Percentiles rank a stretch among this genome's conserved stretches.
Evolutionary conservation across 2,113 vertebrate genomes (phyloP).

Genomic region (Eulemur rufifrons): DNA sequence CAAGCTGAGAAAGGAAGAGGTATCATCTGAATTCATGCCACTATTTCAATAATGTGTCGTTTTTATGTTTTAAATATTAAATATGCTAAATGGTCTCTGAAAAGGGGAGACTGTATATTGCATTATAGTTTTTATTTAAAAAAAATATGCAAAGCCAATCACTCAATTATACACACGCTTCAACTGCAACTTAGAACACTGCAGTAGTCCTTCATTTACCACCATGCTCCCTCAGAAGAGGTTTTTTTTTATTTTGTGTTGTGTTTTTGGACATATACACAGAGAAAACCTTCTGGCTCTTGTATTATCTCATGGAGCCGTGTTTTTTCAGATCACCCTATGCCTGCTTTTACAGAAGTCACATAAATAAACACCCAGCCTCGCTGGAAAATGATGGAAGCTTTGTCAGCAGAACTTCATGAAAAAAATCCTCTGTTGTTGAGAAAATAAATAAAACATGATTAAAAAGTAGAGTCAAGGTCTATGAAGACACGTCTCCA

Average conservation of each 20-base stretch:
- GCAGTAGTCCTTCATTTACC: slow-evolving; percentile 66
- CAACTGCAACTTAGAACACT: slow-evolving; percentile 19
- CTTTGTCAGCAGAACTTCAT: slow-evolving; percentile 64
- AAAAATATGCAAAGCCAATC: slow-evolving; percentile 50
- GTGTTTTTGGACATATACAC: slow-evolving; percentile 19
- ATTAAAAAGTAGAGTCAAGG: not conserved
- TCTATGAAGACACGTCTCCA: not conserved
- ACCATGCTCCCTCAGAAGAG: slow-evolving; percentile 56
- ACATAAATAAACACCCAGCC: slow-evolving; percentile 71
- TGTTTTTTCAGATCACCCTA: slow-evolving; percentile 50
- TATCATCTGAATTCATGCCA: not conserved
- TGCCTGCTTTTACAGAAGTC: slow-evolving; percentile 19
- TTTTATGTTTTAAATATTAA: slow-evolving; percentile 60
- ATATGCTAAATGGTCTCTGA: slow-evolving; percentile 37
- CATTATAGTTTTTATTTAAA: slow-evolving; percentile 12
- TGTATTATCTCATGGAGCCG: slow-evolving; percentile 69
- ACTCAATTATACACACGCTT: not conserved
- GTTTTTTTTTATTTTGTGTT: not conserved
- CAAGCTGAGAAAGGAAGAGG: not conserved
- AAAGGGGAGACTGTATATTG: slow-evolving; percentile 32
- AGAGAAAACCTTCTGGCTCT: slow-evolving; percentile 67
- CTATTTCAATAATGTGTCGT: slow-evolving; percentile 18
- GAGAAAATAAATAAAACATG: slow-evolving; percentile 51
- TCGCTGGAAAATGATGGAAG: not conserved
- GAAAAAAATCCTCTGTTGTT: not conserved